Evolutionary conservation across 2,797 vertebrate species (phyloP), one percentile per base, ranked within the genome.

Genomic region (Megalops cyprinoides): DNA sequence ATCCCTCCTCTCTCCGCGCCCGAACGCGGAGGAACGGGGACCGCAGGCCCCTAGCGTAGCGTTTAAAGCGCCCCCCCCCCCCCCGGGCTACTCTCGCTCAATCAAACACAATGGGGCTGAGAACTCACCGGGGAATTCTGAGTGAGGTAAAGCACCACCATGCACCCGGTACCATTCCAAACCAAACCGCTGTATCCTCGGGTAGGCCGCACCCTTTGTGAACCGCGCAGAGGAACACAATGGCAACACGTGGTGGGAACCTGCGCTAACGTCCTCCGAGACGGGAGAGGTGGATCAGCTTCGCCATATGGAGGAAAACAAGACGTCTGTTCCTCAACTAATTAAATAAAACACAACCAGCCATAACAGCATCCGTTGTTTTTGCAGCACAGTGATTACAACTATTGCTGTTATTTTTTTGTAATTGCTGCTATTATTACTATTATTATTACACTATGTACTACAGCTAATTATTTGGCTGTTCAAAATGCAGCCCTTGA

Each of bases 31-130:
- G 20, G 69, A 7, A 23, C 20, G 25, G 69, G 44, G 5, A 2
- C 34, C 31, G 7, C 62, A 37, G 62, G 18, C 34, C 62, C 62
- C 65, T 0, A 8, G 34, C 34, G 23, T 18, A 69, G 65, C 18
- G 39, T 69, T 69, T 18, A 69, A 7, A 69, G 37, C 2, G 42
- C 65, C n/a, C 65, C 49, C 25, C 49, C 37, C 65, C n/a, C 65
- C 49, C 25, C 49, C 37, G 18, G 23, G 15, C 48, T 3, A 42
- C 15, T 25, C 78, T 37, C 10, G 65, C 37, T 34, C 46, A 34
- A 69, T 69, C 65, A 39, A 37, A 39, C 79, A 62, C 56, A 77
- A 55, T 42, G 39, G 25, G 14, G 20, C n/a, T 10, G 42, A 74
- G 53, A 42, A 34, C 34, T 25, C 56, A 56, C 20, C 25, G 53